Evolutionary conservation across 2,888 invertebrate species (phyloP).

Genomic region (Idaea dimidiata): DNA sequence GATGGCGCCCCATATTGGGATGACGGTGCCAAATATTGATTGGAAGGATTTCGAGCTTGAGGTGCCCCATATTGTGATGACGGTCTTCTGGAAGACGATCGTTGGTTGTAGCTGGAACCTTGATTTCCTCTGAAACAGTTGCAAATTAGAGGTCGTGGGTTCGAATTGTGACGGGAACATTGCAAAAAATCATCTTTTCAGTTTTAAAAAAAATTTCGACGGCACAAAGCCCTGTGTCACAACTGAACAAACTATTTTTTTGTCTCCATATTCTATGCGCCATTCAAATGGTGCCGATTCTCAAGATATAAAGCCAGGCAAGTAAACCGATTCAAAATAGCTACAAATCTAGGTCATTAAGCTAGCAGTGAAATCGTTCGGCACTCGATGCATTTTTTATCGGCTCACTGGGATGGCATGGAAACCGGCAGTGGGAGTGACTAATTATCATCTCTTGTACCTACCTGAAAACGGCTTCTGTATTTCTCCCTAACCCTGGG

Average conservation of each 20-base stretch:
- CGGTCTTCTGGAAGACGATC: constrained; percentile 24
- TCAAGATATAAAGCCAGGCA: too few species aligned
- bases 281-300: too few species aligned
- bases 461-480: constrained; percentile 61
- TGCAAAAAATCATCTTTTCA: too few species aligned
- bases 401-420: background rate
- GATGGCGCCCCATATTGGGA: constrained; percentile 19
- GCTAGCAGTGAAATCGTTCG: too few species aligned
- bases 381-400: too few species aligned
- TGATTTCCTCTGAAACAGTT: constrained; percentile 14
- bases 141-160: background rate
- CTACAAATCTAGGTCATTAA: too few species aligned
- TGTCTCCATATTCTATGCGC: too few species aligned
- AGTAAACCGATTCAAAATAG: too few species aligned
- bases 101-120: constrained; percentile 15
- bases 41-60: constrained; percentile 8
- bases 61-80: constrained; percentile 21
- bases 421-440: constrained; percentile 39
- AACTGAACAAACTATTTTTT: too few species aligned
- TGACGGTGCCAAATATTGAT: constrained; percentile 17
- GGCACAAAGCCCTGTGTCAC: background rate
- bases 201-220: too few species aligned
- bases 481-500: constrained; percentile 47
- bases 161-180: too few species aligned
- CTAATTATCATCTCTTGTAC: too few species aligned